Percentiles rank a stretch among this genome's conserved stretches.
These are phyloP conservation scores for Paguma larvata DNA, from an alignment of 2,797 vertebrate genomes.

Conservation along the genomic window DNA sequence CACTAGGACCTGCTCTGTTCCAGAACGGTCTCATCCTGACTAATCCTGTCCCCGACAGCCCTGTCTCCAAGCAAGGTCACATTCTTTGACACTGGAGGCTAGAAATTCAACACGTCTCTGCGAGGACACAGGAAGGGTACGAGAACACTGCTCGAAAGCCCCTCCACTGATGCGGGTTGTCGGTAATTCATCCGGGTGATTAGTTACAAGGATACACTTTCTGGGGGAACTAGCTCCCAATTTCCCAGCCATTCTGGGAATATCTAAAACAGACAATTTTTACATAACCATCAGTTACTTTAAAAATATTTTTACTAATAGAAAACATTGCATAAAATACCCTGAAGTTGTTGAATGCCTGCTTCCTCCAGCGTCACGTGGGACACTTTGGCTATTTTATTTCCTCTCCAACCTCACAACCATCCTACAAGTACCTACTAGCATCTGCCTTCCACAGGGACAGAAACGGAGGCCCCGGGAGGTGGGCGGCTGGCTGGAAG, in stretches of 20 bases:
- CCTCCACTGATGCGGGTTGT: accelerated
- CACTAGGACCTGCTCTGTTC: too few relatives aligned
- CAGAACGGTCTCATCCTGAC: too few relatives aligned
- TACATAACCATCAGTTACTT: not conserved
- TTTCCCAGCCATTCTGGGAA: not conserved
- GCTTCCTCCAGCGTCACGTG: accelerated
- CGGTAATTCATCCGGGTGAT: not conserved
- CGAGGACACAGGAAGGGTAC: not conserved
- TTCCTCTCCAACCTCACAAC: not conserved
- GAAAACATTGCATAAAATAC: not conserved
- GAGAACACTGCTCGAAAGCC: too few relatives aligned
- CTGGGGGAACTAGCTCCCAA: not conserved
- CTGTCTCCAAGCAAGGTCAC: not conserved
- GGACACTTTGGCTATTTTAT: accelerated
- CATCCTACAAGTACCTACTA: accelerated
- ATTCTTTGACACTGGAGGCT: too few relatives aligned
- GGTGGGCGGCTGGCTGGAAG: not conserved
- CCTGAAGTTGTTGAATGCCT: not conserved
- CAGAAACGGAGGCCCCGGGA: not conserved
- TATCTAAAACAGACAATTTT: not conserved
- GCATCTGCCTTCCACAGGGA: not conserved
- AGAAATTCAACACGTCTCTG: too few relatives aligned
- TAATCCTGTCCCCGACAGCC: not conserved
- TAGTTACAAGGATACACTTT: not conserved
- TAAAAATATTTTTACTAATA: not conserved